Conservation (phyloP, 2,888 invertebrate species). For the Sabellastarte sp. region DNA sequence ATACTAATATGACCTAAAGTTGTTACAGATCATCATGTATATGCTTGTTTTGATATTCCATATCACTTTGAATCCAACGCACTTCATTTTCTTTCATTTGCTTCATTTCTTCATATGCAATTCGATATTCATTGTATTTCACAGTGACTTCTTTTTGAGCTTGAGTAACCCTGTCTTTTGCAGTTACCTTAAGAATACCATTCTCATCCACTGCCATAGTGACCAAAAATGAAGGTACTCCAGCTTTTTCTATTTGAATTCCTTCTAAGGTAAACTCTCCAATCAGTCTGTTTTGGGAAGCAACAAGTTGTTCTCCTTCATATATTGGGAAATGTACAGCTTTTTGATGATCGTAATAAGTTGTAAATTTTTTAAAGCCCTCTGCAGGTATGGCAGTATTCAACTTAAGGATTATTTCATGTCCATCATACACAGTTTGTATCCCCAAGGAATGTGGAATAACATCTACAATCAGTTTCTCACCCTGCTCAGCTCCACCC, state of each 20-base stretch:
- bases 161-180: neutral
- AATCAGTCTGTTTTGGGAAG: neutral
- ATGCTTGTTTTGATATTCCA: too few species aligned
- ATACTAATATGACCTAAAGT: too few species aligned
- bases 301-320: neutral
- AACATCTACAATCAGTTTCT: neutral
- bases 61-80: too few species aligned
- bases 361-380: neutral
- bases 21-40: too few species aligned
- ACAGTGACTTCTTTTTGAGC: neutral
- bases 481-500: neutral
- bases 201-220: neutral
- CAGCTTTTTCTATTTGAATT: neutral
- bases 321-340: neutral
- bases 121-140: neutral
- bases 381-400: neutral
- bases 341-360: neutral
- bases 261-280: neutral
- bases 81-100: neutral
- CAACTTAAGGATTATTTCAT: neutral
- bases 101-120: neutral
- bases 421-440: neutral
- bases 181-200: neutral
- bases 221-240: neutral
- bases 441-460: neutral